Conservation (phyloP, 2,888 invertebrate species). For the Drosophila heteroneura region DNA sequence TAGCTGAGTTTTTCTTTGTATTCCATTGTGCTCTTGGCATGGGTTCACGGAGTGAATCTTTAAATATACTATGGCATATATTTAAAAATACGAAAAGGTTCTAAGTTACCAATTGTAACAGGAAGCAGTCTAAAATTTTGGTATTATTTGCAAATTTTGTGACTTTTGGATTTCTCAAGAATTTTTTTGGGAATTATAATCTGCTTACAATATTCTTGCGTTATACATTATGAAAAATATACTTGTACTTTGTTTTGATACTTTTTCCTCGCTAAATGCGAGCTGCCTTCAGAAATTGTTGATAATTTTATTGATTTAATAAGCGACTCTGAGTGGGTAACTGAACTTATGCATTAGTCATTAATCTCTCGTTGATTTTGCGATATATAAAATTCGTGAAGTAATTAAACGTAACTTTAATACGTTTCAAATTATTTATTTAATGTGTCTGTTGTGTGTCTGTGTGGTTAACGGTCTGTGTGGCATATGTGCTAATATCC, state of each 20-base stretch:
- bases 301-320: slow-evolving; percentile 68
- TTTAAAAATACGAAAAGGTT: not conserved
- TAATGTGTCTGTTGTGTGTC: slow-evolving; percentile 6
- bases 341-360: slow-evolving; percentile 30
- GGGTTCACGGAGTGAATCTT: not conserved
- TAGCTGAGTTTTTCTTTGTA: slow-evolving; percentile 28
- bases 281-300: slow-evolving; percentile 37
- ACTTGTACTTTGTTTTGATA: slow-evolving; percentile 1
- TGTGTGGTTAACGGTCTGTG: slow-evolving; percentile 24
- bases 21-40: not conserved
- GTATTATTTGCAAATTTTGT: not conserved
- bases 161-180: not conserved
- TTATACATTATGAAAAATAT: not conserved
- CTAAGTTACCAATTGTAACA: not conserved
- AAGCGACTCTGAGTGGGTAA: slow-evolving; percentile 36
- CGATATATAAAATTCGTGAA: slow-evolving; percentile 27
- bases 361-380: not conserved
- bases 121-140: not conserved
- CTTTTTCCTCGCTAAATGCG: slow-evolving; percentile 13
- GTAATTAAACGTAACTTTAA: slow-evolving; percentile 34
- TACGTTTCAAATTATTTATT: slow-evolving; percentile 35
- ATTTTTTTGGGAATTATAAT: not conserved
- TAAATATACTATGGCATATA: not conserved
- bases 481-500: slow-evolving; percentile 16
- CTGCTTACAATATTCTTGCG: not conserved